These are phyloP conservation scores for Eulacestoma nigropectus DNA, from an alignment of 2,113 vertebrate species.

Conservation along the genomic window DNA sequence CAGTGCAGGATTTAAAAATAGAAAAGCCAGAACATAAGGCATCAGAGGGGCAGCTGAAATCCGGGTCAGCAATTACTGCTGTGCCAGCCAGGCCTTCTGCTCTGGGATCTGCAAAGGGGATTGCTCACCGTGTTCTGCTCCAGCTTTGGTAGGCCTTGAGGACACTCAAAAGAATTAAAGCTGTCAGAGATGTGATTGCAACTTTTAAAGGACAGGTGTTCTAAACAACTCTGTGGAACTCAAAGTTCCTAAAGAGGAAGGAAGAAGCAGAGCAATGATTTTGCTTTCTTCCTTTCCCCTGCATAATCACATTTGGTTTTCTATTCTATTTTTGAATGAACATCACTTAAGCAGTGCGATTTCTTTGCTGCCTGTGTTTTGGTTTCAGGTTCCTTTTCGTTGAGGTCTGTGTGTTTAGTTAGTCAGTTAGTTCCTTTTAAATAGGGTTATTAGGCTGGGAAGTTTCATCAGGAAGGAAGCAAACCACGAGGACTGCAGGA, in stretches of 20 bases:
- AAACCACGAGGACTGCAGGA: background rate
- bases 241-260: background rate
- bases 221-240: background rate
- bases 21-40: too few relatives aligned
- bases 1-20: too few relatives aligned
- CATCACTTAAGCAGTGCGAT: background rate
- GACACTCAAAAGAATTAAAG: background rate
- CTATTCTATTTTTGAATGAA: background rate
- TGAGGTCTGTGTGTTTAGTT: background rate
- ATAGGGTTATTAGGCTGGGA: background rate
- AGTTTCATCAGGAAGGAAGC: background rate
- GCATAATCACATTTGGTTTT: background rate
- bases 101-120: background rate
- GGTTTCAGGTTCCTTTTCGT: background rate
- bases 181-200: background rate
- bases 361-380: background rate
- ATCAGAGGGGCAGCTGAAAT: background rate
- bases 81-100: background rate
- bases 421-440: too few relatives aligned
- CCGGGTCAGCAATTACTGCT: background rate
- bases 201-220: background rate
- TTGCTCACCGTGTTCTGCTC: background rate
- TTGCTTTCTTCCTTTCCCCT: background rate
- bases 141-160: background rate
- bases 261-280: background rate